Evolutionary conservation across 2,888 invertebrate species (phyloP).

Genomic region (Agrenia bidenticulata): DNA sequence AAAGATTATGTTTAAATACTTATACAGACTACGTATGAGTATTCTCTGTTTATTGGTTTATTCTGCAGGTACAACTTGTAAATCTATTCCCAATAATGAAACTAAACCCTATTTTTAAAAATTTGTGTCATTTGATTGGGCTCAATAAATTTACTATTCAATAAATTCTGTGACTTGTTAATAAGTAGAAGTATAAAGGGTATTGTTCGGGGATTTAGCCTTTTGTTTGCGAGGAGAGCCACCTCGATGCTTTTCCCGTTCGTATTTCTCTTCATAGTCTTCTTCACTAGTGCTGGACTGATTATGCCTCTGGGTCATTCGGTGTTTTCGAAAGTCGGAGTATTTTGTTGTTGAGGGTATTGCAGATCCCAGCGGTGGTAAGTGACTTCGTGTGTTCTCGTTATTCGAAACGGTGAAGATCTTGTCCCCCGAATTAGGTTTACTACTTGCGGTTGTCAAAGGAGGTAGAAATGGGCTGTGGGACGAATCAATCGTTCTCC

Average conservation of each 20-base stretch:
- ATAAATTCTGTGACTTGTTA: no score
- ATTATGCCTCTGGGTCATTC: background rate
- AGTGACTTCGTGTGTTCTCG: constrained; percentile 15
- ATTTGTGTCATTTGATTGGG: no score
- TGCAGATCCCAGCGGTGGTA: constrained; percentile 39
- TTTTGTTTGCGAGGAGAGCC: constrained; percentile 6
- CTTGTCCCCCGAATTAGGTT: constrained; percentile 28
- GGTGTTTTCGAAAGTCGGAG: constrained; percentile 41
- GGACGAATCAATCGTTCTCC: constrained; percentile 10
- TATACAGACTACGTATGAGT: background rate
- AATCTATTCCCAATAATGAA: no score
- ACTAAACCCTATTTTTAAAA: no score
- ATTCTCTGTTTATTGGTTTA: background rate
- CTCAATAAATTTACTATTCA: no score
- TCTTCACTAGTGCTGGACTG: constrained; percentile 41
- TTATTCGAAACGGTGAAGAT: constrained; percentile 14
- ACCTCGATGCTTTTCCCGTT: constrained; percentile 11
- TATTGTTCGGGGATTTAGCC: background rate
- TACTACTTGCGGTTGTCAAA: background rate
- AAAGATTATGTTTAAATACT: background rate
- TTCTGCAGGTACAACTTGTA: background rate
- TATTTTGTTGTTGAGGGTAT: constrained; percentile 49
- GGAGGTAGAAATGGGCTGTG: background rate
- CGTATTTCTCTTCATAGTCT: constrained; percentile 31
- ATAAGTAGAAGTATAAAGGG: background rate